Evolutionary conservation across 2,113 vertebrate species (phyloP).

Genomic region (Hyperoodon ampullatus): DNA sequence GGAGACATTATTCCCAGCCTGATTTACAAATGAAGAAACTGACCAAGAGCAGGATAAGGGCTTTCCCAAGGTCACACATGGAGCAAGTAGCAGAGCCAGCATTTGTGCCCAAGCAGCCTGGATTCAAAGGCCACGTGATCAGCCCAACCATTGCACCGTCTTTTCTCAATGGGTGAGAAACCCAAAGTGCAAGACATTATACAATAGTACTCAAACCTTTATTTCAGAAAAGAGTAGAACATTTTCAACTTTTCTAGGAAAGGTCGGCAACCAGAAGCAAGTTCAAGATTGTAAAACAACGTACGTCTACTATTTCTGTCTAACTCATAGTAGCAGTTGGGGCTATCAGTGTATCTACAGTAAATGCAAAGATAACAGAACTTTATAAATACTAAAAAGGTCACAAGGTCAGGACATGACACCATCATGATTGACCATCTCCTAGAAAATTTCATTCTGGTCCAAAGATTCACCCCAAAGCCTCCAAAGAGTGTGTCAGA

Average conservation of each 20-base stretch:
- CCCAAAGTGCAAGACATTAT: background rate
- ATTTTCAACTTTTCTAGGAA: slow-evolving; percentile 8
- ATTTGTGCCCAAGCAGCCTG: background rate
- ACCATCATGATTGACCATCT: background rate
- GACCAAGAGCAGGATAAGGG: background rate
- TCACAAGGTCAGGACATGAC: background rate
- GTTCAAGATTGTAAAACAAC: background rate
- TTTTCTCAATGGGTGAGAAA: background rate
- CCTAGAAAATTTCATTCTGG: background rate
- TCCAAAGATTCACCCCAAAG: background rate
- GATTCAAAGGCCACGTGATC: background rate
- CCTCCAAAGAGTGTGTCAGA: background rate
- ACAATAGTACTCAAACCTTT: background rate
- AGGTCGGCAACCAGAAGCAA: background rate
- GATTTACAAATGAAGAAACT: background rate
- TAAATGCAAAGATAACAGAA: background rate
- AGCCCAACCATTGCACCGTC: too few species aligned
- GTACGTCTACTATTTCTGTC: background rate
- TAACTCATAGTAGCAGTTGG: background rate
- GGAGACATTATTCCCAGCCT: background rate
- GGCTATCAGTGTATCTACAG: background rate
- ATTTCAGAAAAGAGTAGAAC: background rate
- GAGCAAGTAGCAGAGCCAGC: background rate
- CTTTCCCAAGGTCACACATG: background rate
- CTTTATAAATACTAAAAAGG: background rate